phyloP scores from a whole-genome alignment of 2,113 vertebrate species.

The Blennius ocellaris region DNA sequence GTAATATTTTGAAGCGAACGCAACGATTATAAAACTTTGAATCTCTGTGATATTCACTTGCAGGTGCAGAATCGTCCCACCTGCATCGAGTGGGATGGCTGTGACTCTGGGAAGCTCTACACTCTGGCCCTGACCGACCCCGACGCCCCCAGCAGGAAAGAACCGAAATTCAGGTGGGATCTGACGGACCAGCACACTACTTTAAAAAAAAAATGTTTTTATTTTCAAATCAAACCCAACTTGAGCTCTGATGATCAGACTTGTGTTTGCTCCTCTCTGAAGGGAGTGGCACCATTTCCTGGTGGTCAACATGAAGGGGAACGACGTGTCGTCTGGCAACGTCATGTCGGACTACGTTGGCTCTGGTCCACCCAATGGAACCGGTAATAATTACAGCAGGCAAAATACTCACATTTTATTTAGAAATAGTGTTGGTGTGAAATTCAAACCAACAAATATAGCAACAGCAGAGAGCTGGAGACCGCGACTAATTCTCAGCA shows the following conservation, averaged over 20 bases:
- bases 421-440: too few relatives aligned
- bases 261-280: neutral
- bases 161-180: constrained; percentile 90
- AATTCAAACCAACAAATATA: too few relatives aligned
- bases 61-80: constrained; percentile 93
- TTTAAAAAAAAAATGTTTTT: too few relatives aligned
- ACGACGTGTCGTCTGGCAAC: constrained; percentile 85
- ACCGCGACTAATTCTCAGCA: too few relatives aligned
- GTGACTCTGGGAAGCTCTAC: constrained; percentile 89
- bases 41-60: neutral
- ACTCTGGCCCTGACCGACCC: constrained; percentile 94
- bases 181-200: too few relatives aligned
- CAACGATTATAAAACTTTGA: too few relatives aligned
- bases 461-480: too few relatives aligned
- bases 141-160: constrained; percentile 93
- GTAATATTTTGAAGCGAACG: too few relatives aligned
- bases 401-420: neutral
- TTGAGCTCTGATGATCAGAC: too few relatives aligned
- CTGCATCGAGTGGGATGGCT: constrained; percentile 89
- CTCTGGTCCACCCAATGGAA: constrained; percentile 92
- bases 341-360: constrained; percentile 94
- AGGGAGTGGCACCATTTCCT: constrained; percentile 98
- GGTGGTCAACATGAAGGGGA: constrained; percentile 97
- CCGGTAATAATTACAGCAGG: constrained; percentile 81
- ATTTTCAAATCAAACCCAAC: too few relatives aligned